Base-by-base conservation (phyloP, 2,113 vertebrate genomes). In the Furnarius figulus region DNA sequence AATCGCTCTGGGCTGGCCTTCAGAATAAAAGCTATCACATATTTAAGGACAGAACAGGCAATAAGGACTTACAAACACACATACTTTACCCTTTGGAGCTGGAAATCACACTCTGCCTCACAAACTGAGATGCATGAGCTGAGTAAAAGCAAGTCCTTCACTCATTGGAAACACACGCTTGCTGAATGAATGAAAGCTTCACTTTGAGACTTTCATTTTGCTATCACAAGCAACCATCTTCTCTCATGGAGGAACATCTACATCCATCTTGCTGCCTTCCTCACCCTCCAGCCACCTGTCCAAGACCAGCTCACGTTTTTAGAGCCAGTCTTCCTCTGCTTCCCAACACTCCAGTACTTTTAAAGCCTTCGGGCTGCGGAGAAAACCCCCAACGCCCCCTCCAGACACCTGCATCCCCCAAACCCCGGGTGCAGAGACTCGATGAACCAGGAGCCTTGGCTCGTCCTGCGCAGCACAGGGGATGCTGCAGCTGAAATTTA, bases 111-210 rank as follows among this genome's bases (percentile, higher is more conserved):
- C 30, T 68, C n/a, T 21, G 62, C 49, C 39, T 79, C 75, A 56
- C 27, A 73, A 87, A 75, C 47, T 10, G 23, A 61, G 28, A 79
- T 6, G 22, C 33, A 25, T 0, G 2, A 55, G 39, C 0, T 40
- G 20, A 44, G 23, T 35, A 82, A 5, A 63, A 52, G 23, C 4
- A 2, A 80, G 15, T 42, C 28, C 25, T 46, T 14, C 25, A 37
- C 39, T 71, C 61, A 12, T 23, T 8, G 2, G 14, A 19, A 78
- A 55, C 0, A 0, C 25, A 18, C 14, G 28, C 37, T 63, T 63
- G 20, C 10, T 37, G 28, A 79, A 89, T 53, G n/a, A 74, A 87
- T 14, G 27, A 76, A 80, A 77, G 5, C 17, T 61, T 70, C 24
- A 5, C 30, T 40, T 35, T 14, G 3, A 55, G 67, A 21, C 11